Conservation (phyloP, 2,797 vertebrate species). For the Bucorvus abyssinicus region DNA sequence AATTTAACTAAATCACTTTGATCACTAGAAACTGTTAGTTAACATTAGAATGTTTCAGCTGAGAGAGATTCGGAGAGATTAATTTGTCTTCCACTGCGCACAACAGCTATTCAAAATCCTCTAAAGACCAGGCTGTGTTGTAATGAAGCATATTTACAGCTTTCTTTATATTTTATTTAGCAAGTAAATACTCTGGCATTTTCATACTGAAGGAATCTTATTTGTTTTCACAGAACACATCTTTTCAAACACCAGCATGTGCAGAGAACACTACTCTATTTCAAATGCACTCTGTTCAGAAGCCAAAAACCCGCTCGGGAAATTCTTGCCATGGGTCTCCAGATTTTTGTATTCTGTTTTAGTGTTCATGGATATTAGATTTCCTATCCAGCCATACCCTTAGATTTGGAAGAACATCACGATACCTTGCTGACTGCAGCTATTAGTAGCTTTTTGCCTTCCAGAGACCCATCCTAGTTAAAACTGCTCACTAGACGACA, state of each 20-base stretch:
- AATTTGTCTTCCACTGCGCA: slow-evolving; percentile 60
- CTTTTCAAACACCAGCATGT: not conserved
- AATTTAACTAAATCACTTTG: slow-evolving; percentile 70
- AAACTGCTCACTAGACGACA: not conserved
- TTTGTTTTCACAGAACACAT: slow-evolving; percentile 27
- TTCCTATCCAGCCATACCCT: not conserved
- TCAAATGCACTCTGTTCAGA: not conserved
- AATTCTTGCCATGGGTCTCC: not conserved
- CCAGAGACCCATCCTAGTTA: not conserved
- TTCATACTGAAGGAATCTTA: slow-evolving; percentile 20
- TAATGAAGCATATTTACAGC: slow-evolving; percentile 67
- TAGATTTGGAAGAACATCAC: not conserved
- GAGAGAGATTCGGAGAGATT: slow-evolving; percentile 63
- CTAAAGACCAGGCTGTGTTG: slow-evolving; percentile 38
- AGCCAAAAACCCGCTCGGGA: not conserved
- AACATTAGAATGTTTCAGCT: slow-evolving; percentile 69
- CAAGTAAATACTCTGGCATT: slow-evolving; percentile 55
- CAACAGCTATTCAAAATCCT: slow-evolving; percentile 58
- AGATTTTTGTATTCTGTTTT: not conserved
- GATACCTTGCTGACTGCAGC: not conserved
- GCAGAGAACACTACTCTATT: not conserved
- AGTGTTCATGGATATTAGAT: slow-evolving; percentile 1
- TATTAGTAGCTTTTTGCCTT: not conserved
- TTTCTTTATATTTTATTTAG: slow-evolving; percentile 64
- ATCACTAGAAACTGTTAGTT: slow-evolving; percentile 64